Evolutionary conservation across 2,888 invertebrate species (phyloP), one percentile per base, ranked within the genome.

Genomic region (Chrysolina haemoptera): DNA sequence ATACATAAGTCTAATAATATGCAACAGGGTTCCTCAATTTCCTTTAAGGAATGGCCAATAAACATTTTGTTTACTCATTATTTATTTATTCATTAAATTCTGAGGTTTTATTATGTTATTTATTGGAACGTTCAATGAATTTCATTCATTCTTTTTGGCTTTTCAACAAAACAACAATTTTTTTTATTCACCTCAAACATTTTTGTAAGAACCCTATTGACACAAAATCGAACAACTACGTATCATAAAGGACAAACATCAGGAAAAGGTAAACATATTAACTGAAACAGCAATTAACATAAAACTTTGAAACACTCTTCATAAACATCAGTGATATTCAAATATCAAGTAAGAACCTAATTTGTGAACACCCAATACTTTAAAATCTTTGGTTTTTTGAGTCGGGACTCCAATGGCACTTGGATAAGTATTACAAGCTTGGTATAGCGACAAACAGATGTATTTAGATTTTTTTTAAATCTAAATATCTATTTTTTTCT

Each of bases 311-410:
- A 48, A n/a, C 48, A 18, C 12, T 53, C 20, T 53, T 22, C 5
- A 20, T 20, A 11, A 53, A 53, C 53, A 53, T 12, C 11, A 12
- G 18, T 20, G 20, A 53, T 16, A 48, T 16, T 48, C 48, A 53
- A 20, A 20, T 5, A 20, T 12, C 12, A 48, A 48, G 43, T 43
- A 43, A 43, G 43, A 43, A 43, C 43, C 43, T 14, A 43, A 43
- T 43, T 43, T 43, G 43, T 12, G 11, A 14, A 43, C 3, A 14
- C 12, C 14, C 12, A 20, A 53, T 4, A 11, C 10, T 53, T 18
- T 53, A 11, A 53, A 53, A 53, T 53, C 53, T 53, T 53, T 53
- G 53, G 53, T 53, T 53, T 43, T 12, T 43, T 14, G 14, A 43
- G 14, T 43, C 43, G 10, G 18, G 53, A 53, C 11, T 53, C 18